Evolutionary conservation across 2,113 vertebrate species (phyloP), one percentile per base, ranked within the genome.

Genomic region (Epinephelus fuscoguttatus): DNA sequence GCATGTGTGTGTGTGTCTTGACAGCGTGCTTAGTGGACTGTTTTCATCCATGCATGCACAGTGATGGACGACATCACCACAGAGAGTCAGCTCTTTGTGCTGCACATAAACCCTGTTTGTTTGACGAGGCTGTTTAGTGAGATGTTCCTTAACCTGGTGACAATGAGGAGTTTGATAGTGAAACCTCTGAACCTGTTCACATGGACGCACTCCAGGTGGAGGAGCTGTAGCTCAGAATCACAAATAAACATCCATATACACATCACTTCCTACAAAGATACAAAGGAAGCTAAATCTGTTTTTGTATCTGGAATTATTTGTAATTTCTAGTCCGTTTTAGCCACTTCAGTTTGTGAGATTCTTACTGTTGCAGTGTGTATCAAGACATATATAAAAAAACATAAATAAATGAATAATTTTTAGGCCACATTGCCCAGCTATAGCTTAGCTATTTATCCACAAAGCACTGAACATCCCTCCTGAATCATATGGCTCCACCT

Each of bases 81-180:
- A 75, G 72, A 88, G 59, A 84, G 59, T 83, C 45, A 56, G 73
- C 66, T 74, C 66, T 84, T 76, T 84, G 70, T 79, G 68, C 78
- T 57, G 47, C 45, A 66, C 69, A 74, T 86, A 49, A 80, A 67
- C 63, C 82, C 70, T 69, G 71, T 80, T 74, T 75, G 77, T 78
- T 81, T 76, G 30, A 88, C 57, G 76, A 37, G 80, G 68, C 70
- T 60, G 55, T 82, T 84, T 63, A 73, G 86, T 66, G 85, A 88
- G 62, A 78, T 66, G 66, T 70, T 73, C 60, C 63, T 88, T 83
- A 78, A 83, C 66, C 72, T 11, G 11, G 18, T 78, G 66, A 75
- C 84, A 53, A 19, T 8, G 37, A 56, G 47, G 67, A 70, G 52
- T 63, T 68, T 84, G 81, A 84, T 70, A 70, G 37, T 78, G 74